These are phyloP conservation scores for Caenorhabditis tropicalis DNA, from an alignment of 1,140 invertebrate species.

Conservation along the genomic window DNA sequence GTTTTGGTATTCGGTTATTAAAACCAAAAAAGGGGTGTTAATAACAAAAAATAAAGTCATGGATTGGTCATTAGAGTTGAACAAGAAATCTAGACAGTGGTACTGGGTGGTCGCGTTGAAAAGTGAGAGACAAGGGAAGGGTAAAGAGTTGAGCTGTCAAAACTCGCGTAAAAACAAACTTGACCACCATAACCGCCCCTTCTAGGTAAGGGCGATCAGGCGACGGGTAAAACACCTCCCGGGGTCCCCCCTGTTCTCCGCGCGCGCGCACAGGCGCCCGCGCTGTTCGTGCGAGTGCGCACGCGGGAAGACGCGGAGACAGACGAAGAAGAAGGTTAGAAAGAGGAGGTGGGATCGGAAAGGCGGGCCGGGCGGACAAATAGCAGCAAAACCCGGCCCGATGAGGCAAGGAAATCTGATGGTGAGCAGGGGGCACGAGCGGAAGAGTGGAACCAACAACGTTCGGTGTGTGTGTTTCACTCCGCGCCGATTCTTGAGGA, in stretches of 20 bases:
- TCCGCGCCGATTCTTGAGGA: too few relatives aligned
- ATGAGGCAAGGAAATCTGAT: constrained; percentile 42
- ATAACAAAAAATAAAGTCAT: not conserved
- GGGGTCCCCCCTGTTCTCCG: not conserved
- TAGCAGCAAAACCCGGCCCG: constrained; percentile 14
- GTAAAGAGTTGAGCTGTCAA: constrained; percentile 20
- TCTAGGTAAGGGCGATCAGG: not conserved
- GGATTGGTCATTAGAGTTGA: not conserved
- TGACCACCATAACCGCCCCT: constrained; percentile 17
- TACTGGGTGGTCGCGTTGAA: constrained; percentile 9
- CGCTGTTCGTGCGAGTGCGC: constrained; percentile 38
- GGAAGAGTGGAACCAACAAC: constrained; percentile 27
- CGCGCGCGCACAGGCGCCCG: not conserved
- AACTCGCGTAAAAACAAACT: constrained; percentile 36
- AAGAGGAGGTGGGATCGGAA: constrained; percentile 12
- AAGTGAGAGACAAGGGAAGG: not conserved
- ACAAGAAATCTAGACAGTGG: not conserved
- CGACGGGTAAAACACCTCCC: constrained; percentile 41
- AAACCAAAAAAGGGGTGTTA: too few relatives aligned
- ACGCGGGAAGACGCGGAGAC: constrained; percentile 34
- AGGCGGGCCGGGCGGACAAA: constrained; percentile 19
- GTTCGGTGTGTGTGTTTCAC: constrained; percentile 23
- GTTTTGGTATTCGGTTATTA: not conserved
- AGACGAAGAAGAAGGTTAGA: constrained; percentile 3
- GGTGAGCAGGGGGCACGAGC: constrained; percentile 36